Evolutionary conservation across 2,797 vertebrate species (phyloP), one percentile per base, ranked within the genome.

Genomic region (Lerista edwardsae): DNA sequence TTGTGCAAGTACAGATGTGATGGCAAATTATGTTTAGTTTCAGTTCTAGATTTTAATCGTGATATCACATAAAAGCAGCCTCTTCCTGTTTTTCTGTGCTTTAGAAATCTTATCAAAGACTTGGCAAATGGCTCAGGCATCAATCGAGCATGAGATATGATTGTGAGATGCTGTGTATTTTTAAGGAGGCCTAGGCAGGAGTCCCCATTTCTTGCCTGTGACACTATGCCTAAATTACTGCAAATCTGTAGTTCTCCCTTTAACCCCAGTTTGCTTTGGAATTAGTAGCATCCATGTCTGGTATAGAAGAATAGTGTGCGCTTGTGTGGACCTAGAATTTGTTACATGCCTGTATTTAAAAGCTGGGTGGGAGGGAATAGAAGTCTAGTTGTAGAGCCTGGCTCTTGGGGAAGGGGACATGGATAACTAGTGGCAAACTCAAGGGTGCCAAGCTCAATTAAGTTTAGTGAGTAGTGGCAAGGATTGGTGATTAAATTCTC

Each of bases 31-130:
- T 4, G 12, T 47, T 90, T 89, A 9, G 2, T 39, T 87, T 93
- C 93, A 87, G 83, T 83, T 88, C 76, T 91, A 82, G 84, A 71
- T 80, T 90, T 90, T 92, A 88, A 81, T 88, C 91, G 29, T 51
- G 79, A 19, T 79, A 51, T 64, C 76, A 75, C 51, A 76, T 1
- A 86, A 91, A 87, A 71, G 57, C 39, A 71, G 88, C 36, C 9
- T 90, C 67, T 85, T 81, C 75, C 75, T 86, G 69, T 89, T 83
- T 61, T 29, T 79, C 8, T 82, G 29, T 75, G 73, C 39, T 86
- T 87, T 74, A 67, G 25, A 86, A 90, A 90, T 83, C 1, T 82
- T 68, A 77, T 1, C 74, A 68, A 87, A 81, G 12, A 65, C 77
- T 64, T 74, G 34, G 1, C 77, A 84, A 62, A 31, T 51, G 75